phyloP scores from a whole-genome alignment of 2,113 vertebrate species.

The Stegostoma tigrinum region DNA sequence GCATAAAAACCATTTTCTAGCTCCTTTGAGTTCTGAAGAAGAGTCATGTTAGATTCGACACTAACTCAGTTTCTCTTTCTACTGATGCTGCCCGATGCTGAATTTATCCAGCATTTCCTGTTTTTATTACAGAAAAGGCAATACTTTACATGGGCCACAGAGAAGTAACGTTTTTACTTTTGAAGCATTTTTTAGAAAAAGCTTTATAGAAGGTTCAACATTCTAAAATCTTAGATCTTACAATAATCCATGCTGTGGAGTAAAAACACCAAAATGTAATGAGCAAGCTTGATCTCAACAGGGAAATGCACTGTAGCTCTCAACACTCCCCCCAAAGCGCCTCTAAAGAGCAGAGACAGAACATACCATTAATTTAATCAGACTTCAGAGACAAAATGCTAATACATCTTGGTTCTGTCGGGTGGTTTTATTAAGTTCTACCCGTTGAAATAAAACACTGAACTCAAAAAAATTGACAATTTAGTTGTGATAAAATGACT shows the following conservation, averaged over 20 bases:
- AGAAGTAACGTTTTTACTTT: not conserved
- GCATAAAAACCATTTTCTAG: too few relatives aligned
- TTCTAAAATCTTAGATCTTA: not conserved
- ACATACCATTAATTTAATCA: not conserved
- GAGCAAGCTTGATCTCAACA: not conserved
- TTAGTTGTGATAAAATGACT: too few relatives aligned
- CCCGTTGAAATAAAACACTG: too few relatives aligned
- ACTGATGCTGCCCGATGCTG: too few relatives aligned
- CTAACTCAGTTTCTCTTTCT: too few relatives aligned
- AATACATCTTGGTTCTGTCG: too few relatives aligned
- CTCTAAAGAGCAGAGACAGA: not conserved
- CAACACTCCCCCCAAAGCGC: not conserved
- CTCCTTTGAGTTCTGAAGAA: too few relatives aligned
- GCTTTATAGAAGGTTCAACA: not conserved
- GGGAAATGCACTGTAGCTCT: too few relatives aligned
- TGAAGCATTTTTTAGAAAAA: not conserved
- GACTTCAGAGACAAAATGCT: not conserved
- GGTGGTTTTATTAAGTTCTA: too few relatives aligned
- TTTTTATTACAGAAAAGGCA: not conserved
- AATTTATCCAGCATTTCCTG: too few relatives aligned
- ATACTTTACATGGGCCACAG: not conserved
- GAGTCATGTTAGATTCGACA: too few relatives aligned
- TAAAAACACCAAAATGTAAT: not conserved
- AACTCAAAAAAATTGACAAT: too few relatives aligned
- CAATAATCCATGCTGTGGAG: not conserved